phyloP scores from a whole-genome alignment of 2,888 invertebrate genomes.

The Ephialtes manifestator region DNA sequence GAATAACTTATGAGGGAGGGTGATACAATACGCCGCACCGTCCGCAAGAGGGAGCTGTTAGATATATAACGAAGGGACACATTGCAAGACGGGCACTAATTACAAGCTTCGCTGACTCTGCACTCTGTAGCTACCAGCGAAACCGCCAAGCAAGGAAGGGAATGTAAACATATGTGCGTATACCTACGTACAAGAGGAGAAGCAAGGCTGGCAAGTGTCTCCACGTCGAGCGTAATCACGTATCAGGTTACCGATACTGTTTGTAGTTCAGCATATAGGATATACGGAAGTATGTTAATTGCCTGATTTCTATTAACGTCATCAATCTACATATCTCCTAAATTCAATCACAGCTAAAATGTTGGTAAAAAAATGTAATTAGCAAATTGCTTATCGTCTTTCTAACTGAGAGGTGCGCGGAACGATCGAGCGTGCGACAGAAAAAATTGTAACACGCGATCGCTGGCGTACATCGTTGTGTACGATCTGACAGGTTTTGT shows the following conservation, averaged over 20 bases:
- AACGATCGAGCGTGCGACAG: too few species aligned
- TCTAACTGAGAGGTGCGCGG: too few species aligned
- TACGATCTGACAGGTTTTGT: too few species aligned
- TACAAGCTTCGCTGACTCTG: conserved; percentile 60
- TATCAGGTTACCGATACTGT: conserved; percentile 39
- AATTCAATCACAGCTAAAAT: background rate
- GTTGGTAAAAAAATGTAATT: background rate
- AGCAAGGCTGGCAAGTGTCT: conserved; percentile 28
- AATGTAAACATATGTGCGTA: conserved; percentile 34
- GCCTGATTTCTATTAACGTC: conserved; percentile 38
- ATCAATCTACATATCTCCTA: conserved; percentile 29
- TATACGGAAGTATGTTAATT: conserved; percentile 29
- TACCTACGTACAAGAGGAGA: background rate
- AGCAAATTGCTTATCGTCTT: background rate
- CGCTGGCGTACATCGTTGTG: too few species aligned
- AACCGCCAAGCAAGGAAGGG: background rate
- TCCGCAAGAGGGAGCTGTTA: conserved; percentile 1
- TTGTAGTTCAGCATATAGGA: conserved; percentile 38
- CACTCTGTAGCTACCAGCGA: conserved; percentile 15
- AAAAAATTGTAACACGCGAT: too few species aligned
- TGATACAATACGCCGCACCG: background rate
- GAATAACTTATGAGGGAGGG: conserved; percentile 12
- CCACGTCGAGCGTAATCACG: conserved; percentile 47
- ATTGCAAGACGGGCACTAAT: conserved; percentile 62
- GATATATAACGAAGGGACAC: conserved; percentile 63